Evolutionary conservation across 1,140 invertebrate genomes (phyloP).

Genomic region (Ips typographus): DNA sequence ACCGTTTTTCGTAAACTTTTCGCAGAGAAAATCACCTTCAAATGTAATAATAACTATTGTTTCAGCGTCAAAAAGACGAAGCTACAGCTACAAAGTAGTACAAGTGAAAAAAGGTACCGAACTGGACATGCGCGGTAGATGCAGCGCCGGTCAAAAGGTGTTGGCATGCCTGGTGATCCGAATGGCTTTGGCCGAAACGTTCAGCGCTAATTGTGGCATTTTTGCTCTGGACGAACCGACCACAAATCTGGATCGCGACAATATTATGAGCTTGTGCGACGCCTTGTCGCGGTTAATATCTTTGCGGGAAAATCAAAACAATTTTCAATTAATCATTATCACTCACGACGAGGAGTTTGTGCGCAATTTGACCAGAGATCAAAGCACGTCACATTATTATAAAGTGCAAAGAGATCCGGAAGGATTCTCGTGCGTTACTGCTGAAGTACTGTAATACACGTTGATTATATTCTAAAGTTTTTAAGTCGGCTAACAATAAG

Average conservation of each 20-base stretch:
- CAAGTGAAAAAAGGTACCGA: constrained; percentile 80
- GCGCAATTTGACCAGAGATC: constrained; percentile 69
- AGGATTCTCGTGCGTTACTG: constrained; percentile 54
- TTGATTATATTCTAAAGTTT: too few relatives aligned
- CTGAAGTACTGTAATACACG: too few relatives aligned
- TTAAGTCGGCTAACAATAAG: too few relatives aligned
- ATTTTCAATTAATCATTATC: constrained; percentile 96
- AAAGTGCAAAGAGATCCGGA: constrained; percentile 67
- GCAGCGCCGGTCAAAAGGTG: constrained; percentile 97
- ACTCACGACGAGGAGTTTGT: constrained; percentile 97
- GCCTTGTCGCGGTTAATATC: constrained; percentile 76
- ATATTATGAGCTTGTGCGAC: constrained; percentile 84
- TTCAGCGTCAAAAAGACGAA: constrained; percentile 51
- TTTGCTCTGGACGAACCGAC: constrained; percentile 98
- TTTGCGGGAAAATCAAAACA: constrained; percentile 65
- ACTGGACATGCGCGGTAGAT: constrained; percentile 94
- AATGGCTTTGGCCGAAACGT: constrained; percentile 94
- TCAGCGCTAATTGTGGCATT: constrained; percentile 89
- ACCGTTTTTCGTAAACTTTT: too few relatives aligned
- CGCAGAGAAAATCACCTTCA: neutral
- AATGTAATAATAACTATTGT: neutral
- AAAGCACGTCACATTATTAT: constrained; percentile 69
- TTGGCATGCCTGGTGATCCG: constrained; percentile 93
- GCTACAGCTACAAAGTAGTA: constrained; percentile 85
- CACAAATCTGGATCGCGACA: constrained; percentile 93